Evolutionary conservation across 1,140 invertebrate genomes (phyloP), one percentile per base, ranked within the genome.

Genomic region (Drosophila tani): DNA sequence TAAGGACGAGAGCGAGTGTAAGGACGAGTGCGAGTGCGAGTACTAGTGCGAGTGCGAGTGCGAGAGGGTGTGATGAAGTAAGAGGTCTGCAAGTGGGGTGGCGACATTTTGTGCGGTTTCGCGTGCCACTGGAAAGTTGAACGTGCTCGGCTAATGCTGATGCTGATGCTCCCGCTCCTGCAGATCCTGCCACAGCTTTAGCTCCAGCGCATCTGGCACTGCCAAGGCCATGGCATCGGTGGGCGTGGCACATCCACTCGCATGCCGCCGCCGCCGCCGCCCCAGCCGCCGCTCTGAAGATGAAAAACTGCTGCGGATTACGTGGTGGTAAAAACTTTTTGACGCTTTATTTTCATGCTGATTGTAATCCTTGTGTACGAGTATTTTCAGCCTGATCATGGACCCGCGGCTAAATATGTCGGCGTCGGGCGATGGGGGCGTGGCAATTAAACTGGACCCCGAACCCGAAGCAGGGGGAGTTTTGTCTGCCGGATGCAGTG

Each of bases 281-380:
- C 38, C 14, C 38, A 14, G 32, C 55, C n/a, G 45, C 45, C 41
- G 43, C 64, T 56, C 53, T 65, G 47, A 41, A 68, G 63, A 84
- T 81, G 76, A 80, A 63, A 73, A 83, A 84, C 81, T 66, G 74
- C 59, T 71, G 69, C 47, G 73, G 76, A 75, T 80, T 82, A 81
- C 73, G 79, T 82, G 63, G 57, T 32, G 59, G 60, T 59, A 70
- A 67, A 84, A 82, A 83, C 27, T 70, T 87, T 87, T 75, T 80
- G 65, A 71, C 68, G 83, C 84, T 87, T 87, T 71, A 87, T 87
- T 87, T 83, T 87, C 76, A 88, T 88, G 80, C 69, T 88, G 84
- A 88, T 82, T 83, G 81, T 76, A 81, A 88, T 87, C 84, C 75
- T 49, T 76, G 63, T 51, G 60, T 45, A 19, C 27, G 59, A 58